These are phyloP conservation scores for Dicycla oo DNA, from an alignment of 2,888 invertebrate species.

Conservation along the genomic window DNA sequence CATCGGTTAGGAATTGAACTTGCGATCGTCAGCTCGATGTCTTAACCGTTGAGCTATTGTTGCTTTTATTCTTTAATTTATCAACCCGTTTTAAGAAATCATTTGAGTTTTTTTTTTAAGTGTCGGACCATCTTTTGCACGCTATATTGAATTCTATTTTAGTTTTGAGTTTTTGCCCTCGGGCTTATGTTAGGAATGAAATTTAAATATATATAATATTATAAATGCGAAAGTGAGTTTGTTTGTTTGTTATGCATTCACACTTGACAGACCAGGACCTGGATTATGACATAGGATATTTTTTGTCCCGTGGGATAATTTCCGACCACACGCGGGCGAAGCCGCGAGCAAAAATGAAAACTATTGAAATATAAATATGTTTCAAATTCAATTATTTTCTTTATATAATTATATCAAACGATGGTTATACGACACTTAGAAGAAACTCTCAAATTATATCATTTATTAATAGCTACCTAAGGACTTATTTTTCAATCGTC, in stretches of 20 bases:
- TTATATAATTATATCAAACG: not conserved
- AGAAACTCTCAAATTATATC: not conserved
- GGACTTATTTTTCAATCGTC: not conserved
- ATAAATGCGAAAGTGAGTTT: too few species aligned
- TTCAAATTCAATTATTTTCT: not conserved
- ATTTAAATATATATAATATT: not conserved
- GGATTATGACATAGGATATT: too few species aligned
- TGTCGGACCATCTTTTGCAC: not conserved
- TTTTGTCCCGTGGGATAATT: too few species aligned
- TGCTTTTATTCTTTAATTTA: slow-evolving; percentile 3
- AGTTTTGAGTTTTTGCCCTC: not conserved
- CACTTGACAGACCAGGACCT: too few species aligned
- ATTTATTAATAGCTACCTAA: not conserved
- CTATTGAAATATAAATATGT: too few species aligned
- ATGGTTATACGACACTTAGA: not conserved
- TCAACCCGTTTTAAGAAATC: not conserved
- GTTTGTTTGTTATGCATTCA: too few species aligned
- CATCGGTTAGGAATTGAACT: not conserved
- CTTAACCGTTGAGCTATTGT: slow-evolving; percentile 6
- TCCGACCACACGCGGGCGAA: too few species aligned
- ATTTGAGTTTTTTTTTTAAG: not conserved
- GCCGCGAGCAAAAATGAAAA: too few species aligned
- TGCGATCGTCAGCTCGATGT: not conserved
- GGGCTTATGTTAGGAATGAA: not conserved
- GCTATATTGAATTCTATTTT: not conserved